Evolutionary conservation across 1,140 invertebrate species (phyloP).

Genomic region (Apolygus lucorum): DNA sequence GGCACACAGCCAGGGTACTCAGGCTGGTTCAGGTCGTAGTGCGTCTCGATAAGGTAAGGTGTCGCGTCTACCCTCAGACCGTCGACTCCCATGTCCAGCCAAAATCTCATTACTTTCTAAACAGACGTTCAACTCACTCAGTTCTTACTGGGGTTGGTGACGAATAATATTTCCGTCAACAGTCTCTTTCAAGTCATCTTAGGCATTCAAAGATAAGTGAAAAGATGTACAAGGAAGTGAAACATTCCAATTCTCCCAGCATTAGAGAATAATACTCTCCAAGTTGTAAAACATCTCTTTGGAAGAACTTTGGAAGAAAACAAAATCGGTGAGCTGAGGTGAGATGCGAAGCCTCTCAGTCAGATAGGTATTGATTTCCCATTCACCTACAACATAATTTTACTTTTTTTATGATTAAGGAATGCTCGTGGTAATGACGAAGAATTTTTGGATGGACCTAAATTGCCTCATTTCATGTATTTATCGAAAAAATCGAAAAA

Average conservation of each 20-base stretch:
- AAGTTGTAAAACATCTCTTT: background rate
- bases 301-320: no score
- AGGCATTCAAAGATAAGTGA: background rate
- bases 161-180: background rate
- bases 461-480: no score
- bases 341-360: no score
- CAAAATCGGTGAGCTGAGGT: no score
- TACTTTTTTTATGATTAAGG: no score
- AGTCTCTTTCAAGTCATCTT: background rate
- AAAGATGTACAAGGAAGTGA: background rate
- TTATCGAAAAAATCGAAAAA: no score
- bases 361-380: no score
- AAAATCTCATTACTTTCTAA: slow-evolving; percentile 48
- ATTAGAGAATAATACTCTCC: background rate
- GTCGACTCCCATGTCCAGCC: slow-evolving; percentile 57
- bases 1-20: background rate
- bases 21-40: slow-evolving; percentile 37
- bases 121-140: background rate
- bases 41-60: slow-evolving; percentile 42
- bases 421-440: no score
- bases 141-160: no score
- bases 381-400: no score
- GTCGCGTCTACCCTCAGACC: slow-evolving; percentile 60
- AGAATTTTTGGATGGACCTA: no score
- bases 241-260: background rate